Conservation (phyloP, 2,888 invertebrate species). For the Zygaena filipendulae region DNA sequence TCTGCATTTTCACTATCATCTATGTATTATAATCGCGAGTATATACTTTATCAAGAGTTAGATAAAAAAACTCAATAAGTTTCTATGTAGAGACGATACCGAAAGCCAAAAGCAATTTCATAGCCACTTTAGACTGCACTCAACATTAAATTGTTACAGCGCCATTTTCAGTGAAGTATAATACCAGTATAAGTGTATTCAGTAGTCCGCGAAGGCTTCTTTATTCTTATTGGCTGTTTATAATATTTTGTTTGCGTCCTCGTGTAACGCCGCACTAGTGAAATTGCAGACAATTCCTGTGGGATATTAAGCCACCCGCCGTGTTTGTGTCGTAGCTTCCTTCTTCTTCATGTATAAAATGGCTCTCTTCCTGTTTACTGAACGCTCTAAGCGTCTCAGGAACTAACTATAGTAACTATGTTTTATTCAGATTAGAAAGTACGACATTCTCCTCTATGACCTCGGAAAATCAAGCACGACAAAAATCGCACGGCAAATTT, state of each 20-base stretch:
- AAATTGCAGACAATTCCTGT: conserved; percentile 54
- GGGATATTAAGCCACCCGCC: conserved; percentile 54
- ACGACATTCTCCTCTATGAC: too few relatives aligned
- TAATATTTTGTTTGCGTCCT: conserved; percentile 46
- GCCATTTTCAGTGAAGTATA: conserved; percentile 34
- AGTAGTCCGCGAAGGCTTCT: conserved; percentile 27
- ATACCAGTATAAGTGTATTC: conserved; percentile 32
- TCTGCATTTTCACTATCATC: too few relatives aligned
- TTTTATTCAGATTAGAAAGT: not conserved
- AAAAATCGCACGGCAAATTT: too few relatives aligned
- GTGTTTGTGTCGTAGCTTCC: conserved; percentile 30
- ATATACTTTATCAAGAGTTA: too few relatives aligned
- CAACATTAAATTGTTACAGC: conserved; percentile 34
- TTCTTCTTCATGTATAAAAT: conserved; percentile 34
- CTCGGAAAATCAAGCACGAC: too few relatives aligned
- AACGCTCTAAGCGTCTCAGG: conserved; percentile 16
- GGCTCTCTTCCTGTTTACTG: conserved; percentile 47
- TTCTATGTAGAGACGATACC: too few relatives aligned
- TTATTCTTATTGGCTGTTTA: conserved; percentile 40
- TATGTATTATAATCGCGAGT: too few relatives aligned
- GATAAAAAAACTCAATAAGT: too few relatives aligned
- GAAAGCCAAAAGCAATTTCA: too few relatives aligned
- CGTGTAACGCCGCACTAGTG: conserved; percentile 40
- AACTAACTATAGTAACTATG: conserved; percentile 3
- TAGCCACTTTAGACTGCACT: too few relatives aligned